Percentiles rank a stretch among this genome's conserved stretches.
phyloP scores from a whole-genome alignment of 2,888 invertebrate genomes.

The Rhamnusium bicolor region DNA sequence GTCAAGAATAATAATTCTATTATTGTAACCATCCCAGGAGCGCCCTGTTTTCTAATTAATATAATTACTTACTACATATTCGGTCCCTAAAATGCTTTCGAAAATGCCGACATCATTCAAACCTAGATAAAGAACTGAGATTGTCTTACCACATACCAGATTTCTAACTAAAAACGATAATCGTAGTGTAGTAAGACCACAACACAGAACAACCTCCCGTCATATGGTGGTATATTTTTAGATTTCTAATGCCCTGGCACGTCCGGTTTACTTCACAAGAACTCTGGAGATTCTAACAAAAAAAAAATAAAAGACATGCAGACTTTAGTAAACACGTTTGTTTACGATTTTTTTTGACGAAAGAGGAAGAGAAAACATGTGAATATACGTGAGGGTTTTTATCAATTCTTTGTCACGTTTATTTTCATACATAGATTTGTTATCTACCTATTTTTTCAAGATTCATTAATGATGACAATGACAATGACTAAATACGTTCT shows the following conservation, averaged over 20 bases:
- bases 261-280: conserved; percentile 6
- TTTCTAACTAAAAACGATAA: conserved; percentile 7
- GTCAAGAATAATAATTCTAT: too few relatives aligned
- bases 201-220: conserved; percentile 4
- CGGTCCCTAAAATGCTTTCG: neutral
- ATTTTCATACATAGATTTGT: neutral
- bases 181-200: neutral
- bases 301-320: neutral
- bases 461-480: too few relatives aligned
- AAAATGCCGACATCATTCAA: neutral
- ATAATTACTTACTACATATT: neutral
- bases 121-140: neutral
- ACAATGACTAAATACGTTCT: too few relatives aligned
- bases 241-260: neutral
- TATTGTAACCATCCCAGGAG: too few relatives aligned
- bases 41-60: too few relatives aligned
- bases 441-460: too few relatives aligned
- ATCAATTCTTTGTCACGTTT: neutral
- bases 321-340: neutral
- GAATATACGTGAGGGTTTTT: neutral
- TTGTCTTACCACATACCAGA: neutral
- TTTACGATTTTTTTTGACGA: neutral
- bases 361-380: neutral
- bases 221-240: conserved; percentile 24
- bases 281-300: conserved; percentile 3